phyloP scores from a whole-genome alignment of 2,888 invertebrate genomes.

The Dichetophora obliterata region DNA sequence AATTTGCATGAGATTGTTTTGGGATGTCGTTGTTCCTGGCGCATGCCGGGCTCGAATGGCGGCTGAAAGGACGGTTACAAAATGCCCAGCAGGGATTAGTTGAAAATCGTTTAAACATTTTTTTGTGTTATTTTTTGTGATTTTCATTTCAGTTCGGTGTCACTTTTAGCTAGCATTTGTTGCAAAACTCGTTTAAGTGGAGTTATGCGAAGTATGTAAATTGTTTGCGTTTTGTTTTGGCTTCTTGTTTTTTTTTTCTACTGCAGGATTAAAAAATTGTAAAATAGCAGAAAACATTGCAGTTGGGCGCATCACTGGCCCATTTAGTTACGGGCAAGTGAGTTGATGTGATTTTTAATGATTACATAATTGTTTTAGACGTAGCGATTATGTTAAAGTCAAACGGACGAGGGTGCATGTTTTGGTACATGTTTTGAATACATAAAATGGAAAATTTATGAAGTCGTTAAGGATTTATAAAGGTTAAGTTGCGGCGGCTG shows the following conservation, averaged over 20 bases:
- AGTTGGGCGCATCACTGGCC: conserved; percentile 5
- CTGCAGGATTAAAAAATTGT: conserved; percentile 43
- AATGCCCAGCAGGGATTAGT: conserved; percentile 69
- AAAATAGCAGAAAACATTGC: background rate
- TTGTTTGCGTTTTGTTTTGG: conserved; percentile 56
- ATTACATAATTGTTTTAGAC: conserved; percentile 62
- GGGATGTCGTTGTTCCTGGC: conserved; percentile 47
- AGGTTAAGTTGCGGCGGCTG: background rate
- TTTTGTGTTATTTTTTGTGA: conserved; percentile 42
- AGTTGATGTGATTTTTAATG: conserved; percentile 58
- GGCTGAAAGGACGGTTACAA: conserved; percentile 53
- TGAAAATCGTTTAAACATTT: conserved; percentile 58
- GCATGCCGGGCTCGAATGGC: background rate
- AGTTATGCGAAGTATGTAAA: conserved; percentile 67
- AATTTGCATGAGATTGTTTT: conserved; percentile 66
- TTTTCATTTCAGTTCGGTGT: conserved; percentile 44
- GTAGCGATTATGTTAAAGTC: conserved; percentile 43
- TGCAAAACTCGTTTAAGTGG: conserved; percentile 62
- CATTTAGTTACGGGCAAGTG: conserved; percentile 35
- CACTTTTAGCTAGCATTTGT: conserved; percentile 54
- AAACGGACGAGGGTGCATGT: background rate
- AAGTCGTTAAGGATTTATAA: conserved; percentile 6
- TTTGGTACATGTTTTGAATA: background rate
- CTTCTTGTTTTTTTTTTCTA: conserved; percentile 37
- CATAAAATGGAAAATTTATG: conserved; percentile 23